Evolutionary conservation across 1,140 invertebrate species (phyloP).

Genomic region (Musca domestica): DNA sequence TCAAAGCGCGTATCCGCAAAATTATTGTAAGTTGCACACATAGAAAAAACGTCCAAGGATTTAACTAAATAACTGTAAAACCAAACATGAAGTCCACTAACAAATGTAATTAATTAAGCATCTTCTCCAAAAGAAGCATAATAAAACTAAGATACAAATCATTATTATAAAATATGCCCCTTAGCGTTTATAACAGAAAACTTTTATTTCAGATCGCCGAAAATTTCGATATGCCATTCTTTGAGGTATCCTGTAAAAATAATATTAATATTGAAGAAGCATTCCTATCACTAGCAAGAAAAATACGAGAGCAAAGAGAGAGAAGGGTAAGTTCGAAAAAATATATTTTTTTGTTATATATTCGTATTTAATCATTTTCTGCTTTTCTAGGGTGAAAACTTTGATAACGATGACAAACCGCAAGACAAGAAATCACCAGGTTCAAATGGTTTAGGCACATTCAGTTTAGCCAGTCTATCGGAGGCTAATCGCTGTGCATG

Average conservation of each 20-base stretch:
- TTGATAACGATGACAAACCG: slow-evolving; percentile 47
- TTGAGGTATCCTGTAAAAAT: slow-evolving; percentile 88
- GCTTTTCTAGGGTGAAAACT: slow-evolving; percentile 46
- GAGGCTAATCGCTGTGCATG: slow-evolving; percentile 52
- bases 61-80: too few species aligned
- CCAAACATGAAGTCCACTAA: too few species aligned
- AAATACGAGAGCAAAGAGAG: slow-evolving; percentile 76
- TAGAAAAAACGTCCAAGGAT: too few species aligned
- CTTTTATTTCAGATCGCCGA: slow-evolving; percentile 69
- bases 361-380: slow-evolving; percentile 7
- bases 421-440: slow-evolving; percentile 53
- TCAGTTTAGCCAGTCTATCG: slow-evolving; percentile 48
- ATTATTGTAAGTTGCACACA: too few species aligned
- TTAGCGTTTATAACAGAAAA: not conserved
- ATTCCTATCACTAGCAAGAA: slow-evolving; percentile 76
- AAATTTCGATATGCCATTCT: slow-evolving; percentile 88
- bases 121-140: too few species aligned
- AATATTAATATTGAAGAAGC: slow-evolving; percentile 88
- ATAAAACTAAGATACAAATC: too few species aligned
- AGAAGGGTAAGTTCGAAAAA: slow-evolving; percentile 60
- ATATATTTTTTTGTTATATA: not conserved
- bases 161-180: not conserved
- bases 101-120: too few species aligned
- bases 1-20: too few species aligned
- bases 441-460: slow-evolving; percentile 52